A percentile compares a stretch with the other conserved stretches of the same genome.
Conservation (phyloP, 2,113 vertebrate species). For the Okapia johnstoni region DNA sequence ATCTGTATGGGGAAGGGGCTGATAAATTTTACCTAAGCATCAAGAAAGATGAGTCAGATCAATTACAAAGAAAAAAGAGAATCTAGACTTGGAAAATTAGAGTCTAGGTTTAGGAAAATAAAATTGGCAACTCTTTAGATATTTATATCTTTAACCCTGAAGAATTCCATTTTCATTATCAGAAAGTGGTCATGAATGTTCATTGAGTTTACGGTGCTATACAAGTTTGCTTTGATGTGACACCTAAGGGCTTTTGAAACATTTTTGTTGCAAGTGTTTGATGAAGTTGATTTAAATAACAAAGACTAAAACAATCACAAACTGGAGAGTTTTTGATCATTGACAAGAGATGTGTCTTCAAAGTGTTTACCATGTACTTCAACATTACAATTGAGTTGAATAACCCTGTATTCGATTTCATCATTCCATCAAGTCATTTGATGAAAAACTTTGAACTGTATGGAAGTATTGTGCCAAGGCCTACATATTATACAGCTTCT, state of each 20-base stretch:
- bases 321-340: background rate
- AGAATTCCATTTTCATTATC: constrained; percentile 5
- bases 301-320: background rate
- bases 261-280: background rate
- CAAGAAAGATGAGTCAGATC: background rate
- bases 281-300: background rate
- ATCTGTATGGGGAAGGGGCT: background rate
- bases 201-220: background rate
- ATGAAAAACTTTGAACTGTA: background rate
- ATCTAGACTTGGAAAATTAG: background rate
- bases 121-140: background rate
- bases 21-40: background rate
- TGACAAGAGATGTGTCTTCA: background rate
- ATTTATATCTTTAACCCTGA: background rate
- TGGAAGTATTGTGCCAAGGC: background rate
- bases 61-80: background rate
- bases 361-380: background rate
- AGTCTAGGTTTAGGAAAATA: background rate
- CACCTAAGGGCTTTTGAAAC: background rate
- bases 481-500: background rate
- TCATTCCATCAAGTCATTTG: background rate
- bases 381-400: background rate
- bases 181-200: background rate
- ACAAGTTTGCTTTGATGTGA: background rate
- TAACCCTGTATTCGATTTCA: background rate